Conservation (phyloP, 2,888 invertebrate species). For the Tetropium fuscum region DNA sequence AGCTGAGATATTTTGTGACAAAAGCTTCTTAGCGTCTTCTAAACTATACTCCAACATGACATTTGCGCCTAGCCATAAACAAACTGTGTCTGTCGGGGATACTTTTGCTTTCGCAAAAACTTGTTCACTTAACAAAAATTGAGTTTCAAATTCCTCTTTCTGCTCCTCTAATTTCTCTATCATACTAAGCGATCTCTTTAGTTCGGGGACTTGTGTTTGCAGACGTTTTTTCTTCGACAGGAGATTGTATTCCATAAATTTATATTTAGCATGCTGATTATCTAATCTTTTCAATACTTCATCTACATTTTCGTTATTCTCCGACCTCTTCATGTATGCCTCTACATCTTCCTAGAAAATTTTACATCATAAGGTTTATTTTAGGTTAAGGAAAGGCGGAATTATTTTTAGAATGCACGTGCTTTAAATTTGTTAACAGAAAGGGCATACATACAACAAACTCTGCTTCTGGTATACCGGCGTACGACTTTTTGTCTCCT, state of each 20-base stretch:
- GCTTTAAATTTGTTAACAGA: conserved; percentile 21
- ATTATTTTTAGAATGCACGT: conserved; percentile 39
- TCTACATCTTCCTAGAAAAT: conserved; percentile 91
- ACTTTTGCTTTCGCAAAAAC: conserved; percentile 82
- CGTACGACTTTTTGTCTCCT: conserved; percentile 73
- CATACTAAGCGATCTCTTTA: conserved; percentile 91
- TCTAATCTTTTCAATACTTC: conserved; percentile 88
- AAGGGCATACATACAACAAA: conserved; percentile 79
- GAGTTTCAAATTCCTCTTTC: conserved; percentile 84
- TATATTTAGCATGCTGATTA: conserved; percentile 95
- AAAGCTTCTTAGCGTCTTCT: conserved; percentile 87
- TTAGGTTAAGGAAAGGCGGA: conserved; percentile 29
- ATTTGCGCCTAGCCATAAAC: conserved; percentile 89
- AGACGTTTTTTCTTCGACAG: conserved; percentile 87
- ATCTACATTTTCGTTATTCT: conserved; percentile 86
- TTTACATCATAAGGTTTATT: conserved; percentile 41
- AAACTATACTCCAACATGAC: conserved; percentile 97
- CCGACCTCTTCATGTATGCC: conserved; percentile 86
- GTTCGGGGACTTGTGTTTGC: conserved; percentile 93
- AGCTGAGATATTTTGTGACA: conserved; percentile 85
- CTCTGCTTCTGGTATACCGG: conserved; percentile 88
- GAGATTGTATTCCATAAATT: conserved; percentile 96
- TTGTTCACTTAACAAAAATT: conserved; percentile 94
- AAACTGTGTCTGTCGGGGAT: conserved; percentile 91
- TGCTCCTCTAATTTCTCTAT: conserved; percentile 88